phyloP scores from a whole-genome alignment of 23 tunicate species.

The Clavelina lepadiformis region DNA sequence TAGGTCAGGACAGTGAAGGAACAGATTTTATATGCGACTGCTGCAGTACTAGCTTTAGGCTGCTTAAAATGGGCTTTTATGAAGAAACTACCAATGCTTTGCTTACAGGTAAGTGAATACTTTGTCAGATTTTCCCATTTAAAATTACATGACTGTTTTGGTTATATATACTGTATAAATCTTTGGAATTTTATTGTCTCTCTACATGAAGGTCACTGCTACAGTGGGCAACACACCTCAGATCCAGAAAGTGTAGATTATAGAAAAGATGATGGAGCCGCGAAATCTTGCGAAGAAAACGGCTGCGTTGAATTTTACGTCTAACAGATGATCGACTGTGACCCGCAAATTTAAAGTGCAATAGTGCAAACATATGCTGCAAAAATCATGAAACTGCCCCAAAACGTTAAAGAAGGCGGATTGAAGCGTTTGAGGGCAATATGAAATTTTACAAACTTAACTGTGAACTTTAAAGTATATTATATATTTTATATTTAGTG shows the following conservation, averaged over 20 bases:
- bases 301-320: conserved; percentile 99
- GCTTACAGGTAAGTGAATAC: conserved; percentile 67
- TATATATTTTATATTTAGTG: too few relatives aligned
- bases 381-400: too few relatives aligned
- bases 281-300: conserved; percentile 85
- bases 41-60: conserved; percentile 87
- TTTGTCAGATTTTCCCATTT: too few relatives aligned
- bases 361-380: too few relatives aligned
- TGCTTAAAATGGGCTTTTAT: conserved; percentile 98
- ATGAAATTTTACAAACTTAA: too few relatives aligned
- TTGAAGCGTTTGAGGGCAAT: too few relatives aligned
- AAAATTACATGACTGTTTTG: too few relatives aligned
- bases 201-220: conserved; percentile 76
- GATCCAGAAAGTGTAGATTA: conserved; percentile 70
- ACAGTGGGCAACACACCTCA: conserved; percentile 95
- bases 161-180: too few relatives aligned
- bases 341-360: too few relatives aligned
- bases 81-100: conserved; percentile 94
- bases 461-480: too few relatives aligned
- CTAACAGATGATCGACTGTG: conserved; percentile 28
- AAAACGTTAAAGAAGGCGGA: too few relatives aligned
- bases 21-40: conserved; percentile 93
- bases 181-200: too few relatives aligned
- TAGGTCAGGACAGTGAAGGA: conserved; percentile 80
- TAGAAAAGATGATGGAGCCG: conserved; percentile 64